Conservation (phyloP, 2,113 vertebrate species). For the Mustela nigripes region DNA sequence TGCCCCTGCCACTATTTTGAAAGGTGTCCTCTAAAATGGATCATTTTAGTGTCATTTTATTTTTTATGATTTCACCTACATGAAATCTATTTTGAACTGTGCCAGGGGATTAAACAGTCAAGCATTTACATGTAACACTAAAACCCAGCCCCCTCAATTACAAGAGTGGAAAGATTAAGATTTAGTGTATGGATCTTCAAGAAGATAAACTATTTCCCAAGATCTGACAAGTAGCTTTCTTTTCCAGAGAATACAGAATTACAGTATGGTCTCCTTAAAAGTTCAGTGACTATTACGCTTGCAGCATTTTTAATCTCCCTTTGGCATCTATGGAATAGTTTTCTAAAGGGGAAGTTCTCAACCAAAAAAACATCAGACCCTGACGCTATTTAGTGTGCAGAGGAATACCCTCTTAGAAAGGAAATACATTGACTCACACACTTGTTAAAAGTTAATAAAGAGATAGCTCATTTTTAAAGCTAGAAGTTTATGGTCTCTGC, state of each 20-base stretch:
- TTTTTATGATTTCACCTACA: slow-evolving; percentile 54
- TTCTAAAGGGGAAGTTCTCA: slow-evolving; percentile 70
- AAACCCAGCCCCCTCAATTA: slow-evolving; percentile 42
- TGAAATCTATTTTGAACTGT: slow-evolving; percentile 64
- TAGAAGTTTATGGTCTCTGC: slow-evolving; percentile 78
- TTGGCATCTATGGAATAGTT: slow-evolving; percentile 77
- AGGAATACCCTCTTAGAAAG: slow-evolving; percentile 43
- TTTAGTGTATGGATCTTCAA: slow-evolving; percentile 10
- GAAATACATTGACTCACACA: slow-evolving; percentile 55
- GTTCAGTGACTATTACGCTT: slow-evolving; percentile 54
- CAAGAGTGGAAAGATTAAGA: slow-evolving; percentile 72
- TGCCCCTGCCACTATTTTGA: neutral
- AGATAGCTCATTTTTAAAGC: slow-evolving; percentile 82
- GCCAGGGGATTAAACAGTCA: slow-evolving; percentile 6
- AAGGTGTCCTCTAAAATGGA: slow-evolving; percentile 46
- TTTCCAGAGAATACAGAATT: slow-evolving; percentile 65
- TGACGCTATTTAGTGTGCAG: slow-evolving; percentile 49
- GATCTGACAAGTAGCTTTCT: slow-evolving; percentile 61
- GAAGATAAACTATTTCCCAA: slow-evolving; percentile 7
- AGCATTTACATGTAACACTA: slow-evolving; percentile 70
- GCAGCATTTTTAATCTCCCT: slow-evolving; percentile 66
- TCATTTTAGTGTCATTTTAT: neutral
- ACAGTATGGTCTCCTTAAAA: slow-evolving; percentile 58
- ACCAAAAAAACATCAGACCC: slow-evolving; percentile 73
- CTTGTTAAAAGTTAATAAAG: slow-evolving; percentile 83